Evolutionary conservation across 2,113 vertebrate genomes (phyloP).

Genomic region (Cavia aperea): DNA sequence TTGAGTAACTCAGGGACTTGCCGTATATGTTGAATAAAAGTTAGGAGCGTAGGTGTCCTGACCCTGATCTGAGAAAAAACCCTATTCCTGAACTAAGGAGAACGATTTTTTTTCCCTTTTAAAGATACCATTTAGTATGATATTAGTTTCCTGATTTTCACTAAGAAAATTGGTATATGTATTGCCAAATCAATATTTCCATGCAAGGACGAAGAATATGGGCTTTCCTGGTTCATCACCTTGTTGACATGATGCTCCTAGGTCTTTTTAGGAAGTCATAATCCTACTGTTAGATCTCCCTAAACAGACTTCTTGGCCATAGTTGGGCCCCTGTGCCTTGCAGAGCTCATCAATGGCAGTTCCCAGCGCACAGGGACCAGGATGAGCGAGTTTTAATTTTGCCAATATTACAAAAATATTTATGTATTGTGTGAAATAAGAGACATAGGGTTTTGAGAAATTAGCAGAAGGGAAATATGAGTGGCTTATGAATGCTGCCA

Average conservation of each 20-base stretch:
- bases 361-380: not conserved
- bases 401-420: not conserved
- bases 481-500: not conserved
- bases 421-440: not conserved
- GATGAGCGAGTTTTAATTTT: not conserved
- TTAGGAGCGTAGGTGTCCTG: too few relatives aligned
- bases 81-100: not conserved
- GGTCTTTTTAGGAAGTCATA: not conserved
- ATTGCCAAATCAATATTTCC: not conserved
- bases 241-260: not conserved
- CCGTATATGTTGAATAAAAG: not conserved
- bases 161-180: not conserved
- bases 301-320: not conserved
- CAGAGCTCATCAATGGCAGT: not conserved
- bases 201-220: not conserved
- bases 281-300: not conserved
- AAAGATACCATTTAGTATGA: not conserved
- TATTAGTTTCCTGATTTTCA: not conserved
- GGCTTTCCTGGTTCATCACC: not conserved
- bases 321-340: not conserved
- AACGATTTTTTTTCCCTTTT: not conserved
- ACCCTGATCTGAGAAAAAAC: not conserved
- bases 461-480: not conserved
- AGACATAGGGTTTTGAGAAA: not conserved
- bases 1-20: not conserved